Base-by-base conservation (phyloP, 2,113 vertebrate genomes). In the Ornithorhynchus anatinus region DNA sequence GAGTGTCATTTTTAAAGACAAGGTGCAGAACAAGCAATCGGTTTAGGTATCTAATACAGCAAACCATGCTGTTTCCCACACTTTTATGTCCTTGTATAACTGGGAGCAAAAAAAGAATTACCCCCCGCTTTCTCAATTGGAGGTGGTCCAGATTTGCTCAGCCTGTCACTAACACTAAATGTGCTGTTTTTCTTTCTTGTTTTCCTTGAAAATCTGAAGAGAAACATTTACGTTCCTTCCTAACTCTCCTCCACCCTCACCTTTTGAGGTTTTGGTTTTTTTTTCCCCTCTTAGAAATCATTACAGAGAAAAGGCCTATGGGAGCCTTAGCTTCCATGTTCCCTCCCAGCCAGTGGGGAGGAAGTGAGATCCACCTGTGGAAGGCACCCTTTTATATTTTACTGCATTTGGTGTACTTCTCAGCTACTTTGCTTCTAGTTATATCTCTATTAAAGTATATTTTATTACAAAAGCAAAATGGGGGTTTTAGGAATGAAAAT, bases 401-500 rank as follows among this genome's bases (percentile, higher is more conserved):
- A 85, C 82, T 80, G 86, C 88, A 91, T 84, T 85, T 84, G 90
- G 83, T 80, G 84, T 90, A 88, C 85, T 89, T 90, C 85, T 4
- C 76, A 89, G 90, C 91, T 91, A 89, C 63, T 51, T 84, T 91
- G 88, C 88, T 90, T 91, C 86, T 88, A 85, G 89, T 89, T 89
- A 82, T 90, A 89, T 90, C 88, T 89, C 71, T 90, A 91, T 89
- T 88, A 91, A 91, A 86, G n/a, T 92, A 87, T 92, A 93, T 91
- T 93, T 93, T 91, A 91, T 84, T 89, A 92, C 73, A 82, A 90
- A 71, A 87, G 84, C 76, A 86, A 90, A 84, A 81, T 53, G 80
- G 72, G 50, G 79, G 72, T 83, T 81, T 79, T 48, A 79, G 59
- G 40, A 81, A 84, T 85, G 58, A 70, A 79, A 67, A 65, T 79